Evolutionary conservation across 2,797 vertebrate species (phyloP), one percentile per base, ranked within the genome.

Genomic region (Sebastes steindachneri): DNA sequence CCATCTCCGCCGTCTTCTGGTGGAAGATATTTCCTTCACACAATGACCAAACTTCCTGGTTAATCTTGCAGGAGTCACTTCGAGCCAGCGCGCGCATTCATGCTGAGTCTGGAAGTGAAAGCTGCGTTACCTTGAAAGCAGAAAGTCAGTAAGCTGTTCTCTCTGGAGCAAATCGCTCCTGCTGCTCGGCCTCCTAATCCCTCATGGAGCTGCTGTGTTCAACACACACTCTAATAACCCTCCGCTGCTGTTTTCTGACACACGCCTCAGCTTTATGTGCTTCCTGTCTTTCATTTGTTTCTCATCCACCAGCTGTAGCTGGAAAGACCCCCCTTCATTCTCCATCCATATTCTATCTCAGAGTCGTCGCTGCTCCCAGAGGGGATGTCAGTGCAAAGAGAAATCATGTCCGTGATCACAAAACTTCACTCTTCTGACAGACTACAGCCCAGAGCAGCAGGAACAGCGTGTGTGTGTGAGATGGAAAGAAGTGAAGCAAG

Each of bases 271-370:
- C 82, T 89, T 86, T 82, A 85, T 89, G 55, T 75, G 63, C 74
- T 87, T 86, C 85, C 87, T 90, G 80, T 79, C 82, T 89, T 80
- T 89, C 84, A 87, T 83, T 89, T 88, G 82, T 85, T 78, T 84
- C n/a, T 82, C 75, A 77, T 76, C 68, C 84, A 72, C 64, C 60
- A 59, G 77, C 81, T 77, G 77, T 59, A 77, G 68, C 79, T 78
- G 69, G 37, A 71, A 66, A 73, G 54, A 71, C 51, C 8, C 48
- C 55, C 41, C 10, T 51, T 66, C 57, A 3, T 77, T 67, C 68
- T 72, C 67, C 80, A 71, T 86, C 76, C 31, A 70, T 89, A 73
- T 72, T 78, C 65, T 19, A 70, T 71, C 78, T 69, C 48, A 77
- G 75, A 85, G 68, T 67, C 12, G 15, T 73, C 73, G 14, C 66